Evolutionary conservation across 1,140 invertebrate species (phyloP), one percentile per base, ranked within the genome.

Genomic region (Gyrodactylus bullatarudis): DNA sequence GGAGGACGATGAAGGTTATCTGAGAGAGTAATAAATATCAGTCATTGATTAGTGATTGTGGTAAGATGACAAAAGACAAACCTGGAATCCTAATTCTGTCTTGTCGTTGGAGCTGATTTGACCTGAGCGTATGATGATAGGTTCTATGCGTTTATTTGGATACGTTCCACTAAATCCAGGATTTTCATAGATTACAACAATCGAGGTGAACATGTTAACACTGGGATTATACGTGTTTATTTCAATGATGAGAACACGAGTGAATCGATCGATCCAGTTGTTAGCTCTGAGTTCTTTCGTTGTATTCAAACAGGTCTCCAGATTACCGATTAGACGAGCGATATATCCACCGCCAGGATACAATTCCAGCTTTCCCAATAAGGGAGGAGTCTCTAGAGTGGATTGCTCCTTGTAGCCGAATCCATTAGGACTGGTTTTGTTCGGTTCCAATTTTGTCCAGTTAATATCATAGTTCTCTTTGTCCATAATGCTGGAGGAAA

Each of bases 331-430:
- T 1, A 85, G 75, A 23, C 78, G 76, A 0, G 83, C 78, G 1
- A 84, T 77, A 76, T 85, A 85, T 0, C 84, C 84, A 26, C 84
- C 84, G 1, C 84, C 84, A 23, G 78, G 76, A 76, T 85, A 85
- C 1, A 81, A 74, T 68, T 78, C 79, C 68, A 81, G 76, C 22
- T 78, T 77, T 1, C 83, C 83, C 75, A 78, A 78, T 76, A 81
- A 82, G 0, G 83, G 82, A 68, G 80, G 79, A 2, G 83, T 81
- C 73, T 82, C 77, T 0, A 84, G 76, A 24, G 78, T 77, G 20
- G 74, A 75, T 1, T 81, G 76, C 20, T 75, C 75, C 23, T 75
- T 74, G 74, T 81, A 81, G 1, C 75, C 77, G 75, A 80, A 83
- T 76, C 82, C 81, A n/a, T 75, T 74, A 23, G 76, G 74, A 20